phyloP scores from a whole-genome alignment of 2,888 invertebrate genomes.

The Tuta absoluta region DNA sequence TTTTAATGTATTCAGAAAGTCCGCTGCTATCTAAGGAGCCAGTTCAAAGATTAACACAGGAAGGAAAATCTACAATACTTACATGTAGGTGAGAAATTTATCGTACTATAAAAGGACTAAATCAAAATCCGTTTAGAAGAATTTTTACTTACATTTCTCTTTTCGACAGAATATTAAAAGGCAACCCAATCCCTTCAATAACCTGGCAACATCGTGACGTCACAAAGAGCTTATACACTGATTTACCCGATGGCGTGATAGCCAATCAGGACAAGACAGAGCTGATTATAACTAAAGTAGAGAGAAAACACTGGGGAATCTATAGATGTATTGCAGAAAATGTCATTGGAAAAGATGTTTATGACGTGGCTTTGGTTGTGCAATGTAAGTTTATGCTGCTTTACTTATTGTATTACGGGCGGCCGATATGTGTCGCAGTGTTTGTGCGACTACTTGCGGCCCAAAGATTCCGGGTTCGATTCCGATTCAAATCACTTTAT shows the following conservation, averaged over 20 bases:
- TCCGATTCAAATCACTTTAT: too few species aligned
- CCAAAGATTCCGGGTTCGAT: too few species aligned
- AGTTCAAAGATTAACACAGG: slow-evolving; percentile 35
- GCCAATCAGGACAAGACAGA: slow-evolving; percentile 38
- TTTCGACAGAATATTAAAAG: slow-evolving; percentile 51
- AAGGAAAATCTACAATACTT: slow-evolving; percentile 53
- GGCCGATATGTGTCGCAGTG: too few species aligned
- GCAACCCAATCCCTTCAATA: slow-evolving; percentile 59
- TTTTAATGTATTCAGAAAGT: slow-evolving; percentile 56
- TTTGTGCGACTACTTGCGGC: too few species aligned
- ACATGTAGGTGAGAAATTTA: slow-evolving; percentile 77
- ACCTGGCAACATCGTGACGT: slow-evolving; percentile 52
- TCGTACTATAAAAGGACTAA: too few species aligned
- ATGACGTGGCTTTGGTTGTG: slow-evolving; percentile 54
- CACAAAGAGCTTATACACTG: slow-evolving; percentile 37
- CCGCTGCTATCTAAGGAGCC: slow-evolving; percentile 54
- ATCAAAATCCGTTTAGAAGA: too few species aligned
- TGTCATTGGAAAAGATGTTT: slow-evolving; percentile 56
- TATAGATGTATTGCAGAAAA: slow-evolving; percentile 67
- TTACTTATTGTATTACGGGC: too few species aligned
- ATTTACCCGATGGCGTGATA: slow-evolving; percentile 38
- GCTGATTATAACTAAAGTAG: slow-evolving; percentile 48
- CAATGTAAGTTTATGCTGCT: slow-evolving; percentile 71
- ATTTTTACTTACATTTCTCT: neutral
- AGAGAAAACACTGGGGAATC: slow-evolving; percentile 50